Percentiles rank a stretch among this genome's conserved stretches.
Conservation (phyloP, 2,888 invertebrate genomes). For the Dryobotodes eremita region DNA sequence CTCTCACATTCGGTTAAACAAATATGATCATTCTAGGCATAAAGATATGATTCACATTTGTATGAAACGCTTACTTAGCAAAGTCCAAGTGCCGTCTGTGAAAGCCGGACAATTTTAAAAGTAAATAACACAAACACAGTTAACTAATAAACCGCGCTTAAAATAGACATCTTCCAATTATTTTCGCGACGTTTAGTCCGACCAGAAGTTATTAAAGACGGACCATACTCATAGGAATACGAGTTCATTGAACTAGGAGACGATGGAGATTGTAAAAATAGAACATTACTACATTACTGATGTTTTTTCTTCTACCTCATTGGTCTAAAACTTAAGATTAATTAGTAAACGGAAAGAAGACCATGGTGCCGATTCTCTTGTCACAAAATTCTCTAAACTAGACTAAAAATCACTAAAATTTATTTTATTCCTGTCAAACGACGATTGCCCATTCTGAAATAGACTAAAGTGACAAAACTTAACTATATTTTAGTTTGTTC, state of each 20-base stretch:
- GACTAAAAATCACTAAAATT: too few species aligned
- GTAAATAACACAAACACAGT: neutral
- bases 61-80: too few species aligned
- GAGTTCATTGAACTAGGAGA: conserved; percentile 12
- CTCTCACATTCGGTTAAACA: too few species aligned
- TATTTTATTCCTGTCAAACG: too few species aligned
- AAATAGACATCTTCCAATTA: conserved; percentile 42
- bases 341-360: neutral
- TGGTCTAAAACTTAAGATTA: neutral
- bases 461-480: too few species aligned
- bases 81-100: too few species aligned
- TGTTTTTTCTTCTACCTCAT: neutral
- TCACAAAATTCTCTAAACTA: too few species aligned
- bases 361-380: too few species aligned
- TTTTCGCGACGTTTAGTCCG: neutral
- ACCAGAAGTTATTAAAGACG: conserved; percentile 8
- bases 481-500: too few species aligned
- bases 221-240: neutral
- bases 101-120: neutral
- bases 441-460: too few species aligned
- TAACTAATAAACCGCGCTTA: conserved; percentile 14
- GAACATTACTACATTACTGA: neutral
- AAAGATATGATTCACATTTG: too few species aligned
- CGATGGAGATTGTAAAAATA: conserved; percentile 6
- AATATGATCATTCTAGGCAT: too few species aligned